These are phyloP conservation scores for Cacoxenus indagator DNA, from an alignment of 2,888 invertebrate species.

Conservation along the genomic window DNA sequence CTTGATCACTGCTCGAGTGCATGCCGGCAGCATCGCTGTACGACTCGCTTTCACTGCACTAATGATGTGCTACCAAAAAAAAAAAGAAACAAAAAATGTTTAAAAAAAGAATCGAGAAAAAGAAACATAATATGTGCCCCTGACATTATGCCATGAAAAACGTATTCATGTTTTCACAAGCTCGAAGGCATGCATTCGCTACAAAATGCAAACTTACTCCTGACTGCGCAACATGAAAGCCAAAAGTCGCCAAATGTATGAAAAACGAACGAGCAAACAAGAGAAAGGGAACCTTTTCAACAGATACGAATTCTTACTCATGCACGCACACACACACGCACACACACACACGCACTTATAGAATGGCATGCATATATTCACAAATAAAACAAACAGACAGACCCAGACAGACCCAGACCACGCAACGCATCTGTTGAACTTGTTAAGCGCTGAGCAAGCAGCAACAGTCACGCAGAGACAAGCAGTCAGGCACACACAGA, in stretches of 20 bases:
- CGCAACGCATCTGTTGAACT: conserved; percentile 29
- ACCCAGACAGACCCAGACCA: conserved; percentile 19
- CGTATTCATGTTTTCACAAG: neutral
- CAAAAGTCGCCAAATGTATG: neutral
- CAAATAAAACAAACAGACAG: neutral
- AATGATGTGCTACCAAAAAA: conserved; percentile 44
- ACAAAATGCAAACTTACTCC: neutral
- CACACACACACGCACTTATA: neutral
- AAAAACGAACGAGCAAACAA: neutral
- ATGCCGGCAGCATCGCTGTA: neutral
- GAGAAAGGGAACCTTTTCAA: neutral
- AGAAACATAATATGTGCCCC: conserved; percentile 30
- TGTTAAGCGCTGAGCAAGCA: conserved; percentile 41
- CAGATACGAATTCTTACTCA: neutral
- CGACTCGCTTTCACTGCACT: conserved; percentile 22
- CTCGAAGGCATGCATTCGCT: neutral
- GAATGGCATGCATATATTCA: too few relatives aligned
- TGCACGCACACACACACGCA: neutral
- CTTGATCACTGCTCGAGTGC: neutral
- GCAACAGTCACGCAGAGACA: conserved; percentile 36
- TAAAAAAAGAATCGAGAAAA: conserved; percentile 23
- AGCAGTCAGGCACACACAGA: neutral
- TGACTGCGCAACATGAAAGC: conserved; percentile 14
- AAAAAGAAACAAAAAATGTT: neutral
- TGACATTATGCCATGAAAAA: conserved; percentile 40